Conservation (phyloP, 2,888 invertebrate genomes). For the Brenthis daphne region DNA sequence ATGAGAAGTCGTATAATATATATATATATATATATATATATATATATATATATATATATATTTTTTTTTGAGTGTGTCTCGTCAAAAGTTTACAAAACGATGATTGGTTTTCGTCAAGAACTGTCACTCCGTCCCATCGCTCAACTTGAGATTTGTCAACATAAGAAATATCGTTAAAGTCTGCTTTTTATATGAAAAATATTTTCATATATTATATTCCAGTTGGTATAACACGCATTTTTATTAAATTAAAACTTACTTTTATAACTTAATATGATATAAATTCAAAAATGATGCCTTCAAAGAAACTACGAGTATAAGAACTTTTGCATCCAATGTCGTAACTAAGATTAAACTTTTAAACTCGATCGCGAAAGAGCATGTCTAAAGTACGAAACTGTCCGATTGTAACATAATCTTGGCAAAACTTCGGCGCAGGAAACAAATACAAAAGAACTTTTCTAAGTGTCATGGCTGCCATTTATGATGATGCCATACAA, state of each 20-base stretch:
- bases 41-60: no score
- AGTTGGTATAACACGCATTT: no score
- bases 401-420: conserved; percentile 44
- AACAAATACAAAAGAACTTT: conserved; percentile 45
- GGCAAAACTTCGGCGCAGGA: conserved; percentile 31
- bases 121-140: conserved; percentile 44
- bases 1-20: conserved; percentile 45
- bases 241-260: no score
- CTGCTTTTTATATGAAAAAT: conserved; percentile 1
- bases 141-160: conserved; percentile 5
- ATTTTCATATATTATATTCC: background rate
- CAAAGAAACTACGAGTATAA: conserved; percentile 7
- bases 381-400: conserved; percentile 38
- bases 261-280: background rate
- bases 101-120: conserved; percentile 64
- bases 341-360: conserved; percentile 29
- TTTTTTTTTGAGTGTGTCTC: conserved; percentile 33
- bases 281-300: conserved; percentile 5
- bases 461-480: background rate
- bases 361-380: conserved; percentile 37
- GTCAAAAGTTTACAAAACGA: conserved; percentile 54
- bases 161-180: conserved; percentile 5
- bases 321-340: conserved; percentile 23
- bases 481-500: background rate
- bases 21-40: no score